These are phyloP conservation scores for Pantherophis guttatus DNA, from an alignment of 2,113 vertebrate species.

Conservation along the genomic window DNA sequence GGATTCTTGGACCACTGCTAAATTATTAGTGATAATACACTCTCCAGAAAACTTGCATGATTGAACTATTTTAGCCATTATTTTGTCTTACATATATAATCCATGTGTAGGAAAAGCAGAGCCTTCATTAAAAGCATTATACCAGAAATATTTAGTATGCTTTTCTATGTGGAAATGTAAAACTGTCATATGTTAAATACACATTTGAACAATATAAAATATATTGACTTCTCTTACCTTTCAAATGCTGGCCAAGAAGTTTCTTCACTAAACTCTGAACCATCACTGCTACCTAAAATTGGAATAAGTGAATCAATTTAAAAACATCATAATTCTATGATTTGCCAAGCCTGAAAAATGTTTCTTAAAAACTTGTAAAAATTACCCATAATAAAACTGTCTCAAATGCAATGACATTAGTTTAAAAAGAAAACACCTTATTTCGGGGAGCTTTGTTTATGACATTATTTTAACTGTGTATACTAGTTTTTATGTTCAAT, in stretches of 20 bases:
- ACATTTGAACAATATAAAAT: background rate
- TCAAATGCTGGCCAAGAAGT: constrained; percentile 98
- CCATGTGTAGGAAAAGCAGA: background rate
- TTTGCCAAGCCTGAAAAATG: background rate
- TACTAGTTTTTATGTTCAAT: background rate
- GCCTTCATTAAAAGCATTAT: background rate
- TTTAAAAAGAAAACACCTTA: background rate
- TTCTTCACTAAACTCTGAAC: constrained; percentile 97
- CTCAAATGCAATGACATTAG: background rate
- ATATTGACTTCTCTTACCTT: constrained; percentile 76
- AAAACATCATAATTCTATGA: background rate
- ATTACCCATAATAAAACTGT: background rate
- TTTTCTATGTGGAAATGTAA: background rate
- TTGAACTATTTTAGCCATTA: background rate
- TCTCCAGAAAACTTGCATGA: background rate
- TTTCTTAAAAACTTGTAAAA: background rate
- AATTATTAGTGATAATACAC: background rate
- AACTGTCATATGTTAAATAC: background rate
- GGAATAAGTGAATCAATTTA: constrained; percentile 14
- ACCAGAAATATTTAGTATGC: background rate
- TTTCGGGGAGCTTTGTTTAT: background rate
- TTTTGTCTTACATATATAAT: background rate
- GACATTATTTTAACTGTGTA: background rate
- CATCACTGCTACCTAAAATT: constrained; percentile 92
- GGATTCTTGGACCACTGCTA: background rate